Evolutionary conservation across 2,113 vertebrate genomes (phyloP).

Genomic region (Plotosus lineatus): DNA sequence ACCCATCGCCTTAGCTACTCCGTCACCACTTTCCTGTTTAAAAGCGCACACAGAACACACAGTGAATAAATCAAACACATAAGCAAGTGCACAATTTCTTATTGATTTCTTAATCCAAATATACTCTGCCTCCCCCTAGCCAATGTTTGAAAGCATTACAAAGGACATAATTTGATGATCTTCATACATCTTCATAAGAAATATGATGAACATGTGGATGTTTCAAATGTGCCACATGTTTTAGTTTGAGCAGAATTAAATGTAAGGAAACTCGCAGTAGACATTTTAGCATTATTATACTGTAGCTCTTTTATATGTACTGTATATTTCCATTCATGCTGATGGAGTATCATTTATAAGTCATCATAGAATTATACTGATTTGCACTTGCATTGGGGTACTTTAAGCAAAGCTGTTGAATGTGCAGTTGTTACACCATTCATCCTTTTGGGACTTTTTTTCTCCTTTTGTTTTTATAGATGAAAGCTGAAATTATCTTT

Average conservation of each 20-base stretch:
- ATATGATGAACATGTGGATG: not conserved
- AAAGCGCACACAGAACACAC: slow-evolving; percentile 10
- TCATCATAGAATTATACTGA: not conserved
- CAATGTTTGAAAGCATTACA: slow-evolving; percentile 13
- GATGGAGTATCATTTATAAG: not conserved
- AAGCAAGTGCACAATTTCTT: not conserved
- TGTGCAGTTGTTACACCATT: not conserved
- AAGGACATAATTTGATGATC: not conserved
- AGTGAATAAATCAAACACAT: not conserved
- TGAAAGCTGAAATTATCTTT: slow-evolving; percentile 29
- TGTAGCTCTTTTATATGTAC: not conserved
- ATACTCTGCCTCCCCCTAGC: slow-evolving; percentile 42
- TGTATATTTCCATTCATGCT: not conserved
- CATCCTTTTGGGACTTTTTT: not conserved
- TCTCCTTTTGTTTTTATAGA: not conserved
- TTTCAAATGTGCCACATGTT: not conserved
- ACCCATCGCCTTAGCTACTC: no score
- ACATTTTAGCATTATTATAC: not conserved
- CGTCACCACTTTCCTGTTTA: no score
- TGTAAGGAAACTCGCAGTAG: not conserved
- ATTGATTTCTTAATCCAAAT: not conserved
- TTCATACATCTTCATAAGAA: not conserved
- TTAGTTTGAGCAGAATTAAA: not conserved
- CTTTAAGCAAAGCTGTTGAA: not conserved
- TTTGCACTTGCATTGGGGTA: not conserved